Evolutionary conservation across 2,888 invertebrate species (phyloP).

Genomic region (Ophioninae sp.): DNA sequence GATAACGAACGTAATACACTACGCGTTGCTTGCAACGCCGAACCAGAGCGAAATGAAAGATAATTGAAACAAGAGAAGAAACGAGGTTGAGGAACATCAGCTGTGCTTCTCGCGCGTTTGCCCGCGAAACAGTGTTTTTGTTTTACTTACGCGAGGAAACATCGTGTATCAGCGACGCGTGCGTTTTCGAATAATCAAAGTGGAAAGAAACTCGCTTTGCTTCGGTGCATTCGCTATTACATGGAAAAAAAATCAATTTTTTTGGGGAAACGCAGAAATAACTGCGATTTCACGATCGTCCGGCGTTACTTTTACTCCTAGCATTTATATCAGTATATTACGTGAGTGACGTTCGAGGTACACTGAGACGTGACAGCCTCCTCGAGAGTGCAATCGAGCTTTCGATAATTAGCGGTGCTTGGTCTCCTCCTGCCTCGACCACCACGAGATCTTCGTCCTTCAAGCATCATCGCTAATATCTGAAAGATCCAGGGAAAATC

Average conservation of each 20-base stretch:
- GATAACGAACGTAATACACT: background rate
- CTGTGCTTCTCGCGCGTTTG: slow-evolving; percentile 20
- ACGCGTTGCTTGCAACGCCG: slow-evolving; percentile 2
- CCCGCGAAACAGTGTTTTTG: background rate
- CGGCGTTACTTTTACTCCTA: background rate
- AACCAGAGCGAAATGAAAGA: slow-evolving; percentile 9
- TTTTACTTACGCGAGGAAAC: background rate
- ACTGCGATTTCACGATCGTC: background rate
- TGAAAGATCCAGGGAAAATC: slow-evolving; percentile 73
- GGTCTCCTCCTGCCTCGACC: slow-evolving; percentile 82
- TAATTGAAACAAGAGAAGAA: slow-evolving; percentile 3
- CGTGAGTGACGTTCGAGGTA: slow-evolving; percentile 82
- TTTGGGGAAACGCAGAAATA: slow-evolving; percentile 33
- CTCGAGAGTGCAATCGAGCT: slow-evolving; percentile 86
- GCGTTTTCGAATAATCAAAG: slow-evolving; percentile 34
- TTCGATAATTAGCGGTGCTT: slow-evolving; percentile 85
- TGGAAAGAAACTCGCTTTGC: slow-evolving; percentile 55
- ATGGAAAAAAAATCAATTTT: slow-evolving; percentile 51
- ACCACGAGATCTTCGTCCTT: slow-evolving; percentile 83
- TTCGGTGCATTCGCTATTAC: slow-evolving; percentile 65
- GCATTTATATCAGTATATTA: slow-evolving; percentile 82
- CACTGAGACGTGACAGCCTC: slow-evolving; percentile 86
- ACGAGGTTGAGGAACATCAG: slow-evolving; percentile 45
- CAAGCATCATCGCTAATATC: slow-evolving; percentile 85
- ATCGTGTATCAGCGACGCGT: slow-evolving; percentile 19